Base-by-base conservation (phyloP, 1,140 invertebrate genomes). In the Drosophila triauraria region DNA sequence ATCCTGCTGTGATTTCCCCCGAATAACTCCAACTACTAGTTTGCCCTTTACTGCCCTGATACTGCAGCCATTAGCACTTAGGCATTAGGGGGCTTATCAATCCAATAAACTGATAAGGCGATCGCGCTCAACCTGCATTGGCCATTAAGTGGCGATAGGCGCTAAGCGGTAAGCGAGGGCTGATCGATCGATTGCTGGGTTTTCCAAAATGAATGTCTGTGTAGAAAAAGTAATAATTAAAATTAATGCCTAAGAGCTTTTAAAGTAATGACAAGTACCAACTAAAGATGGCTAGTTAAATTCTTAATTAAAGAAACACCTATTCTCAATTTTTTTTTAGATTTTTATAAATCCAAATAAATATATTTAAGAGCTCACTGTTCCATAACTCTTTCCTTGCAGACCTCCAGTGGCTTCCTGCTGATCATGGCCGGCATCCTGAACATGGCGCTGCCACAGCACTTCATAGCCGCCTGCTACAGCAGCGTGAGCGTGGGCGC, bases 361-460 rank as follows among this genome's bases (percentile, higher is more conserved):
- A 35, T 12, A 35, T 35, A 35, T 35, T 4, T 35, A 35, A n/a
- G 13, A 42, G 4, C 13, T 25, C 3, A 10, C 12, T 6, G 5
- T 32, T 8, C 0, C 13, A 23, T 2, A 2, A 15, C 4, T 9
- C 35, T 1, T 32, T 23, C 15, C 0, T 32, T 47, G 1, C 74
- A 88, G 84, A 88, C 80, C 8, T 88, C 85, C 8, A 91, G 86
- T 43, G 85, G 86, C 44, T 71, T 85, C 27, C 68, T 91, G 10
- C n/a, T 90, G 35, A 69, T 90, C 5, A 47, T 74, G 47, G 81
- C 85, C 20, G 85, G 85, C 40, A 65, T 90, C 25, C 8, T 90
- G 48, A 90, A 74, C 20, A 43, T 90, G 46, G 47, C 25, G 6
- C 59, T 90, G 44, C 85, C 85, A 0, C 78, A 78, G 4, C 53